Evolutionary conservation across 2,113 vertebrate species (phyloP).

Genomic region (Turnix velox): DNA sequence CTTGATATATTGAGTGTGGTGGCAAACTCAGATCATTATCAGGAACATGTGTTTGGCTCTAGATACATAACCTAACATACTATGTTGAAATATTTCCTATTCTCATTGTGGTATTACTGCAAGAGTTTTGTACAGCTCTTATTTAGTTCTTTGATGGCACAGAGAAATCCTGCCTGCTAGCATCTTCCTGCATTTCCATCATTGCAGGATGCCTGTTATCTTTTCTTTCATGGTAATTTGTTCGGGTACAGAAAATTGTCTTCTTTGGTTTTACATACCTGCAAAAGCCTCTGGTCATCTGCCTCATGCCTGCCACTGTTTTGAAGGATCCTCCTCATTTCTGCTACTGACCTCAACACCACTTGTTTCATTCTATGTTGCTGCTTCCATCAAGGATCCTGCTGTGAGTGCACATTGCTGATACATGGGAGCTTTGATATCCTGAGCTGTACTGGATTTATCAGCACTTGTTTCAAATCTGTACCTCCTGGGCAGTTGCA

Average conservation of each 20-base stretch:
- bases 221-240: neutral
- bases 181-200: neutral
- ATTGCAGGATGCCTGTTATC: neutral
- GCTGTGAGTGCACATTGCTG: neutral
- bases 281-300: neutral
- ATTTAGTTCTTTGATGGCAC: neutral
- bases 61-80: neutral
- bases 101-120: neutral
- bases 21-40: neutral
- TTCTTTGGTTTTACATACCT: neutral
- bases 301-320: neutral
- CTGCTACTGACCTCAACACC: neutral
- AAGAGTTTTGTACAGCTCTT: neutral
- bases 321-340: neutral
- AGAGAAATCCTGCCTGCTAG: neutral
- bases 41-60: neutral
- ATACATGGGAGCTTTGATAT: neutral
- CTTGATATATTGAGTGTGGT: neutral
- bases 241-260: neutral
- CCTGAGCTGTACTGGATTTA: neutral
- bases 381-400: neutral
- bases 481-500: neutral
- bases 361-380: rapidly evolving
- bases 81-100: neutral
- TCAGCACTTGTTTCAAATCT: neutral